phyloP scores from a whole-genome alignment of 2,113 vertebrate genomes.

The Oncorhynchus mykiss region DNA sequence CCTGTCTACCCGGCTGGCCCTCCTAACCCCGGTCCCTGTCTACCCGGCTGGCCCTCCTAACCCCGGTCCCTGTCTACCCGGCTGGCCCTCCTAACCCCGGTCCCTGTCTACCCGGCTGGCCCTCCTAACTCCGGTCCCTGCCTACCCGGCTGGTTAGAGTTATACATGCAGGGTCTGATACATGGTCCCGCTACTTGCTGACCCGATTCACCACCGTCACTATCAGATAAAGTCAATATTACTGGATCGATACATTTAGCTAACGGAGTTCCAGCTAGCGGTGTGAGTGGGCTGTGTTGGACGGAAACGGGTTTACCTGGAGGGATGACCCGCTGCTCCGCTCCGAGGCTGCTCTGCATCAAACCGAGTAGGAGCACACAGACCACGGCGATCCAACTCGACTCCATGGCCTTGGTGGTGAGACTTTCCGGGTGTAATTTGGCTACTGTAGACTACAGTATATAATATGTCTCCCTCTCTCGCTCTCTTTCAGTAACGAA shows the following conservation, averaged over 20 bases:
- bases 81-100: too few relatives aligned
- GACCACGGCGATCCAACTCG: background rate
- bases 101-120: too few relatives aligned
- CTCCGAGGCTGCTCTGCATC: slow-evolving; percentile 15
- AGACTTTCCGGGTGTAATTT: background rate
- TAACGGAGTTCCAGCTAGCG: background rate
- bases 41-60: too few relatives aligned
- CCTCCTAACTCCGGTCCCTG: too few relatives aligned
- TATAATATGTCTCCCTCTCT: background rate
- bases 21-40: too few relatives aligned
- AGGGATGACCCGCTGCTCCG: slow-evolving; percentile 45
- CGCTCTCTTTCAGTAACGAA: slow-evolving; percentile 7
- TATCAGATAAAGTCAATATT: too few relatives aligned
- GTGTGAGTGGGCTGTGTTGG: slow-evolving; percentile 25
- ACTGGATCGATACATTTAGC: background rate
- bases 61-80: too few relatives aligned
- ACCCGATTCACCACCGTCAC: too few relatives aligned
- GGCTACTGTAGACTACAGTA: background rate
- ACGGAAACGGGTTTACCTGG: slow-evolving; percentile 57
- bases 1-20: too few relatives aligned
- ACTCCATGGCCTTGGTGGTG: slow-evolving; percentile 27
- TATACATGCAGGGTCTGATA: too few relatives aligned
- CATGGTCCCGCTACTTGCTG: too few relatives aligned
- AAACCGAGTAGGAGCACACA: slow-evolving; percentile 23
- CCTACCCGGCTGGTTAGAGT: too few relatives aligned